Percentiles rank a stretch among this genome's conserved stretches.
Conservation (phyloP, 53 echinoderm and acorn worm genomes). For the Temnopleurus reevesii region DNA sequence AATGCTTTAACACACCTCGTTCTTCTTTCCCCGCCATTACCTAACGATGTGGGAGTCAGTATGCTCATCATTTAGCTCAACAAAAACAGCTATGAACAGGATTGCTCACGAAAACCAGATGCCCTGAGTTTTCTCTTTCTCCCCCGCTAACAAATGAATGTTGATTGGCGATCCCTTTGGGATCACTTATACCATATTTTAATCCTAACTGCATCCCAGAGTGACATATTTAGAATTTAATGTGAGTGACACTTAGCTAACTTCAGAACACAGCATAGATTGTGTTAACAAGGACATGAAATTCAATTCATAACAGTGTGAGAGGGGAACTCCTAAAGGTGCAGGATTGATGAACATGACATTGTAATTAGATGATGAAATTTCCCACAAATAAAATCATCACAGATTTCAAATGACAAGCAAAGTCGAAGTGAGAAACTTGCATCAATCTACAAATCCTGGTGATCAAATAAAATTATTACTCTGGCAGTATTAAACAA, state of each 20-base stretch:
- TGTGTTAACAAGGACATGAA: background rate
- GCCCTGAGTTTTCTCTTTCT: background rate
- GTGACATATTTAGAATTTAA: background rate
- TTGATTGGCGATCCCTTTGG: background rate
- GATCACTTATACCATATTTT: background rate
- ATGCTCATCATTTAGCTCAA: background rate
- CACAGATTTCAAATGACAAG: too few relatives aligned
- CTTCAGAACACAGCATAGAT: slow-evolving; percentile 14
- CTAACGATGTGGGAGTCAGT: slow-evolving; percentile 14
- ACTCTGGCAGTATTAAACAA: too few relatives aligned
- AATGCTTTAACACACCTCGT: background rate
- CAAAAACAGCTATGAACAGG: background rate
- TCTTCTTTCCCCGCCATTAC: background rate
- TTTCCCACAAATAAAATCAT: too few relatives aligned
- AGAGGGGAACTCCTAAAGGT: too few relatives aligned
- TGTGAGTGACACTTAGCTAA: background rate
- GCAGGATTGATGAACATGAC: too few relatives aligned
- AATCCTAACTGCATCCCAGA: background rate
- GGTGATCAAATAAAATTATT: too few relatives aligned
- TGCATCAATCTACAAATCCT: too few relatives aligned
- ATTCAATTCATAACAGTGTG: slow-evolving; percentile 22
- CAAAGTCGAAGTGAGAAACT: too few relatives aligned
- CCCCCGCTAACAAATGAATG: background rate
- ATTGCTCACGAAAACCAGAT: background rate
- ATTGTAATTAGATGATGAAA: too few relatives aligned